These are phyloP conservation scores for Lordiphosa mommai DNA, from an alignment of 1,140 invertebrate genomes.

Conservation along the genomic window DNA sequence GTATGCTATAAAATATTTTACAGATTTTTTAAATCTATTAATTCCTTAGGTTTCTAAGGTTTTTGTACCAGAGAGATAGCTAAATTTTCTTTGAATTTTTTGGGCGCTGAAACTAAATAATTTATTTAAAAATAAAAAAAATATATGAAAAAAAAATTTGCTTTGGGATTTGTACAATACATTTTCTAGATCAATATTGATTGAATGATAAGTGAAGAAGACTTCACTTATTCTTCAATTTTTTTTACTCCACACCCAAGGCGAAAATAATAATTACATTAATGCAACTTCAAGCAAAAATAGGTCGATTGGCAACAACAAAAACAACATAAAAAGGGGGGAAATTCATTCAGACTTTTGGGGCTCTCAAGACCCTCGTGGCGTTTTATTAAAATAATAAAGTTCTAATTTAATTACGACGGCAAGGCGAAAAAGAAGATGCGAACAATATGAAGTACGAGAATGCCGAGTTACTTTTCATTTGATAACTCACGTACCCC, in stretches of 20 bases:
- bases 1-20: too few species aligned
- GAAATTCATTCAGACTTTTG: conserved; percentile 17
- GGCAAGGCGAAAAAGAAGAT: conserved; percentile 7
- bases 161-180: too few species aligned
- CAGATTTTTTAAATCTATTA: too few species aligned
- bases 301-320: conserved; percentile 9
- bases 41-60: too few species aligned
- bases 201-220: too few species aligned
- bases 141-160: too few species aligned
- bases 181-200: too few species aligned
- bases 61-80: too few species aligned
- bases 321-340: neutral
- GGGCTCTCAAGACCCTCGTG: conserved; percentile 36
- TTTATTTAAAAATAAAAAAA: too few species aligned
- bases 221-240: too few species aligned
- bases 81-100: too few species aligned
- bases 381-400: conserved; percentile 75
- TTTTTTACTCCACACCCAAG: conserved; percentile 8
- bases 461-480: conserved; percentile 67
- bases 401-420: conserved; percentile 75
- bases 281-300: conserved; percentile 33
- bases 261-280: conserved; percentile 40
- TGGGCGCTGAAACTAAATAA: too few species aligned
- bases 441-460: conserved; percentile 53
- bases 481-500: conserved; percentile 74